Evolutionary conservation across 2,113 vertebrate species (phyloP), one percentile per base, ranked within the genome.

Genomic region (Lophius piscatorius): DNA sequence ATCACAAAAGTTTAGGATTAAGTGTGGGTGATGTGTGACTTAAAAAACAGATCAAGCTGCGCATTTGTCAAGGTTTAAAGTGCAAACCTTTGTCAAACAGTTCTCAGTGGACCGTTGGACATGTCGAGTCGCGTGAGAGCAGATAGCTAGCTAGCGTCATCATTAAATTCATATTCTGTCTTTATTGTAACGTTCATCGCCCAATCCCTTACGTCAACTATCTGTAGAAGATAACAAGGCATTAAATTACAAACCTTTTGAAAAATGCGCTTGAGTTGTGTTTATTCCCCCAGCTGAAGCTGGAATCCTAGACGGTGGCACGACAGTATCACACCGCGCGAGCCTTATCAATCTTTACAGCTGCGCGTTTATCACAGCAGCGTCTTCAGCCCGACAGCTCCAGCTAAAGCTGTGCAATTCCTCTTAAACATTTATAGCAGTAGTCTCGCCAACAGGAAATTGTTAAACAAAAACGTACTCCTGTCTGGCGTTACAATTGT

Each of bases 361-460:
- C 49, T 12, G 52, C 2, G 76, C 3, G 80, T 81, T 51, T 68
- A 80, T 83, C 78, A 67, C 74, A 67, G 74, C 76, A 20, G 73
- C 4, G 62, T 64, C 63, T 76, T 48, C 50, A 48, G 34, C n/a
- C 28, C 46, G 14, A 22, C 23, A 14, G 22, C 22, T 2, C 9
- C 1, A 31, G 52, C 34, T 35, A 10, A 8, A 6, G 7, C 21
- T 21, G 48, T 36, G 3, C 60, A n/a, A 21, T 4, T 56, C 52
- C 9, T 38, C 33, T 8, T 16, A 33, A 20, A 42, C 51, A 18
- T 51, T 24, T 11, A 10, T 2, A 16, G 34, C 29, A 31, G 9
- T 3, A 31, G 9, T 31, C n/a, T n/a, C n/a, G n/a, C n/a, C n/a
- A n/a, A n/a, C n/a, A n/a, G n/a, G n/a, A n/a, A n/a, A n/a, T n/a